Percentiles rank a stretch among this genome's conserved stretches.
phyloP scores from a whole-genome alignment of 2,797 vertebrate species.

The Psittacula echo region DNA sequence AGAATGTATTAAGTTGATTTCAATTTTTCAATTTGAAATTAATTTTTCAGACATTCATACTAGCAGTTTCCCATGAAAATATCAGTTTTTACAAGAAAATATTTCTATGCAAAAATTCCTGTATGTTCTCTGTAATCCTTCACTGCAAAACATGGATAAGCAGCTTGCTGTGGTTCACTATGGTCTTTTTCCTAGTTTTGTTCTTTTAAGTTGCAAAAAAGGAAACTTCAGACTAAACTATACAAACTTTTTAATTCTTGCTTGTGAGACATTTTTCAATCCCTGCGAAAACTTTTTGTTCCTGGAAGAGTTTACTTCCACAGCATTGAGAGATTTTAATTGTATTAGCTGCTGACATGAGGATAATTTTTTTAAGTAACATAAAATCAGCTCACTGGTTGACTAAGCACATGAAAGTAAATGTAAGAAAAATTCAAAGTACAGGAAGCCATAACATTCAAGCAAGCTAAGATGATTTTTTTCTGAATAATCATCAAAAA shows the following conservation, averaged over 20 bases:
- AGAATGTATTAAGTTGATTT: background rate
- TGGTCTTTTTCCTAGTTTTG: background rate
- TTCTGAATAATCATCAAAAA: background rate
- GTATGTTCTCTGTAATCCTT: background rate
- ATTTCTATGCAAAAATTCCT: background rate
- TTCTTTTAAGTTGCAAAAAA: background rate
- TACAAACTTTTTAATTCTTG: background rate
- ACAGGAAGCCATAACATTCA: background rate
- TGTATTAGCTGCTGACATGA: background rate
- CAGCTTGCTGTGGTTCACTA: background rate
- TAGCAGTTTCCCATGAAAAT: background rate
- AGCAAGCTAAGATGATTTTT: background rate
- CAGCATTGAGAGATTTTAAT: background rate
- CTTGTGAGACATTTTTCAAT: slow-evolving; percentile 19
- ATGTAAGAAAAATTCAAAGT: background rate
- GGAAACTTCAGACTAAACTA: slow-evolving; percentile 19
- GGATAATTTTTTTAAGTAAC: slow-evolving; percentile 1
- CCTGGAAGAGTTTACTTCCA: background rate
- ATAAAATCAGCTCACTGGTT: background rate
- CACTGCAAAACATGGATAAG: background rate
- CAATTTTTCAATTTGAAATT: background rate
- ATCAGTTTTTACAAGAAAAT: background rate
- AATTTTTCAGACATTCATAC: background rate
- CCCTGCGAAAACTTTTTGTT: background rate
- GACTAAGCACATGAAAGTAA: background rate